Conservation (phyloP, 2,113 vertebrate genomes). For the Phrynosoma blainvillii region DNA sequence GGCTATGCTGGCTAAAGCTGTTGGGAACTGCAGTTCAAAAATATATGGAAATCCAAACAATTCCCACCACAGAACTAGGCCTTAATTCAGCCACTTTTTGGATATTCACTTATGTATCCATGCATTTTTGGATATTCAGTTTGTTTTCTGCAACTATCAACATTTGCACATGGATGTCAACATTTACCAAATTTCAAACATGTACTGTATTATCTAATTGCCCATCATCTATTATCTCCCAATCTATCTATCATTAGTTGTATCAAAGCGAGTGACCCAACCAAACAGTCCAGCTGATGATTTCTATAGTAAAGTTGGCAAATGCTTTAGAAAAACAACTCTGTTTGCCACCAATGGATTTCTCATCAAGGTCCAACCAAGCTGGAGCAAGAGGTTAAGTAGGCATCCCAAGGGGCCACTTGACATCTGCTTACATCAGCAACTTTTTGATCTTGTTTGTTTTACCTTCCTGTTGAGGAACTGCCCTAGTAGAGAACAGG, state of each 20-base stretch:
- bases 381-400: conserved; percentile 78
- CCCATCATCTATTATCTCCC: not conserved
- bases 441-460: conserved; percentile 80
- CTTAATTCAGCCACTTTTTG: not conserved
- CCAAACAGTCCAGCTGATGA: conserved; percentile 41
- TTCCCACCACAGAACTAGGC: too few relatives aligned
- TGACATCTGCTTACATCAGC: conserved; percentile 82
- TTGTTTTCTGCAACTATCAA: not conserved
- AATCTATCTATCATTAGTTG: not conserved
- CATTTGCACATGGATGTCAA: not conserved
- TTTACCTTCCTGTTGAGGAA: conserved; percentile 66
- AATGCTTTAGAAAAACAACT: conserved; percentile 56
- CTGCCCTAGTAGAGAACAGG: conserved; percentile 62
- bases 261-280: conserved; percentile 54
- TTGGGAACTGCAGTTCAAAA: too few relatives aligned
- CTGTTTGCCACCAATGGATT: conserved; percentile 66
- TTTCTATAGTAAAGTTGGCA: conserved; percentile 60
- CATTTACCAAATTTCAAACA: not conserved
- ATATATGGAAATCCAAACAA: too few relatives aligned
- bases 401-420: conserved; percentile 80
- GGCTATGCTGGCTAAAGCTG: too few relatives aligned
- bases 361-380: conserved; percentile 71
- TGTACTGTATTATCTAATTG: not conserved
- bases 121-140: not conserved
- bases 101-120: not conserved